Percentiles rank a stretch among this genome's conserved stretches.
Evolutionary conservation across 2,888 invertebrate species (phyloP).

Genomic region (Disparrhopalites patrizii): DNA sequence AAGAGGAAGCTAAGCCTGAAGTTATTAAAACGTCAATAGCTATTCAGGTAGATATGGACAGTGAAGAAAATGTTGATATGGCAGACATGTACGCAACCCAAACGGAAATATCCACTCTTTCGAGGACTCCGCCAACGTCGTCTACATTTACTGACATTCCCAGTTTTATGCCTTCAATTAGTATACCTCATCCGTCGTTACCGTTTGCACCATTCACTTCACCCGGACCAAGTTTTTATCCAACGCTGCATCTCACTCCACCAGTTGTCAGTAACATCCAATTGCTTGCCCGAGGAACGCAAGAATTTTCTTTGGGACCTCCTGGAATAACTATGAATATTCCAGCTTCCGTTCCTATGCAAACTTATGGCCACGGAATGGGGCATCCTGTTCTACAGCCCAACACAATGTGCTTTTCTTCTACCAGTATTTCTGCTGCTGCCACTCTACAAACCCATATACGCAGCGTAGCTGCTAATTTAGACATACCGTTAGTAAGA

Average conservation of each 20-base stretch:
- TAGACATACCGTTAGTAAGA: constrained; percentile 47
- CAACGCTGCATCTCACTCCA: constrained; percentile 39
- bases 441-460: constrained; percentile 46
- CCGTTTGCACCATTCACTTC: constrained; percentile 10
- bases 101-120: background rate
- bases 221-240: constrained; percentile 25
- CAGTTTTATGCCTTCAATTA: constrained; percentile 21
- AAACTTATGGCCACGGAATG: constrained; percentile 22
- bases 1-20: constrained; percentile 32
- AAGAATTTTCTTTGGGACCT: constrained; percentile 29
- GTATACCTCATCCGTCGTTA: constrained; percentile 5
- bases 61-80: constrained; percentile 37
- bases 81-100: constrained; percentile 4
- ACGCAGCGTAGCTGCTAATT: constrained; percentile 44
- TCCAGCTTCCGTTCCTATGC: constrained; percentile 32
- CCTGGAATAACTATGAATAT: constrained; percentile 35
- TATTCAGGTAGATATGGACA: constrained; percentile 47
- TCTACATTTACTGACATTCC: constrained; percentile 7
- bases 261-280: constrained; percentile 45
- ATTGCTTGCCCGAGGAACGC: constrained; percentile 35
- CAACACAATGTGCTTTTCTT: constrained; percentile 28
- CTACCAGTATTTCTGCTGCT: constrained; percentile 36
- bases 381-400: constrained; percentile 28
- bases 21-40: constrained; percentile 39
- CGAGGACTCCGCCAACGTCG: constrained; percentile 13